Evolutionary conservation across 2,888 invertebrate species (phyloP), one percentile per base, ranked within the genome.

Genomic region (Adineta ricciae): DNA sequence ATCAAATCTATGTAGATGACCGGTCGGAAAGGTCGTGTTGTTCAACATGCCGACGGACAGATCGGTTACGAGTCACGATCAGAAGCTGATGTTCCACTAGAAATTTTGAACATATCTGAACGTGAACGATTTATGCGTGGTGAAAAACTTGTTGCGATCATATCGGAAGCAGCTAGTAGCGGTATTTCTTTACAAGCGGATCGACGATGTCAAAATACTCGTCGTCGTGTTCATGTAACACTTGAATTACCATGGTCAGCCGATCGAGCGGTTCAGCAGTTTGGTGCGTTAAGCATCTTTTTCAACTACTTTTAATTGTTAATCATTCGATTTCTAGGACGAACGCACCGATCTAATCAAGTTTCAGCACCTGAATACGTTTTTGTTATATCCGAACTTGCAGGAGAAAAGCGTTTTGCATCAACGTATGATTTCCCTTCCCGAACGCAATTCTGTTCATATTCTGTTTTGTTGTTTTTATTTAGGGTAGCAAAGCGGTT

Each of bases 241-340:
- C 90, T 99, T 83, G 99, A 99, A 90, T 91, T 99, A 88, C 99
- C 99, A 0, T 99, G 99, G 99, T 97, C 96, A 86, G 99, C 99
- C 24, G 99, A 99, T 91, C 93, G 98, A 88, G 99, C 99, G 49
- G 95, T 99, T 88, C 99, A 99, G 89, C 99, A 99, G 91, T 99
- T 99, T 91, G 99, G 96, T 92, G 14, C n/a, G 38, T 78, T 24
- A 14, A 24, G 32, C 36, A 9, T 27, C 27, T 86, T 83, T 88
- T n/a, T n/a, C n/a, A n/a, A n/a, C n/a, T n/a, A n/a, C n/a, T n/a
- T n/a, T 54, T 38, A 50, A 7, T 11, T 32, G 2, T 1, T 21
- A 27, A 32, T 14, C 14, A 27, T 3, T 4, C 2, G 1, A 64
- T 64, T 5, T 64, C 32, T 78, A 78, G 78, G 78, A n/a, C 94